Evolutionary conservation across 2,888 invertebrate genomes (phyloP).

Genomic region (Thecocarcelia acutangulata): DNA sequence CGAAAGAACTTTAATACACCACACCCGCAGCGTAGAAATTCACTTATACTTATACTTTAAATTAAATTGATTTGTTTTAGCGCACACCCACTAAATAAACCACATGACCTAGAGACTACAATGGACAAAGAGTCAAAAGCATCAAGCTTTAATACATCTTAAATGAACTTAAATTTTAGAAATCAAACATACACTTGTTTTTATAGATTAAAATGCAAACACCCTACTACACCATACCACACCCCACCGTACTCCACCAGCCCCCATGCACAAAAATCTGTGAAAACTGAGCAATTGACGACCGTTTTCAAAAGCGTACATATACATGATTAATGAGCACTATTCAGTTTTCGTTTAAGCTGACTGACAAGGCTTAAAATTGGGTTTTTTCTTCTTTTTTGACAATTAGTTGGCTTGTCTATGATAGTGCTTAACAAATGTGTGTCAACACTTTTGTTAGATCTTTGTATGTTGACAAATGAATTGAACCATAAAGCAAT

Average conservation of each 20-base stretch:
- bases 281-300: too few species aligned
- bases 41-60: not conserved
- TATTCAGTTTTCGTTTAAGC: conserved; percentile 16
- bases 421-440: conserved; percentile 45
- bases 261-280: too few species aligned
- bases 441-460: conserved; percentile 35
- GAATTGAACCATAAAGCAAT: conserved; percentile 46
- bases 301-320: conserved; percentile 19
- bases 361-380: conserved; percentile 10
- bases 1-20: not conserved
- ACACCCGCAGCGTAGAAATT: conserved; percentile 28
- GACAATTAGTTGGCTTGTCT: conserved; percentile 28
- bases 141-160: conserved; percentile 13
- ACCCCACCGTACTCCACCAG: too few species aligned
- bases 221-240: too few species aligned
- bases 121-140: conserved; percentile 14
- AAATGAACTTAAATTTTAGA: conserved; percentile 28
- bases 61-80: conserved; percentile 17
- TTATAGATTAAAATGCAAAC: not conserved
- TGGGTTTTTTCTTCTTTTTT: not conserved
- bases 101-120: conserved; percentile 57
- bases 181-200: conserved; percentile 4
- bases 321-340: conserved; percentile 47
- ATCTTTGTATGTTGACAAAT: conserved; percentile 45
- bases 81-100: conserved; percentile 49